Percentiles rank a stretch among this genome's conserved stretches.
Evolutionary conservation across 2,888 invertebrate species (phyloP).

Genomic region (Troides aeacus): DNA sequence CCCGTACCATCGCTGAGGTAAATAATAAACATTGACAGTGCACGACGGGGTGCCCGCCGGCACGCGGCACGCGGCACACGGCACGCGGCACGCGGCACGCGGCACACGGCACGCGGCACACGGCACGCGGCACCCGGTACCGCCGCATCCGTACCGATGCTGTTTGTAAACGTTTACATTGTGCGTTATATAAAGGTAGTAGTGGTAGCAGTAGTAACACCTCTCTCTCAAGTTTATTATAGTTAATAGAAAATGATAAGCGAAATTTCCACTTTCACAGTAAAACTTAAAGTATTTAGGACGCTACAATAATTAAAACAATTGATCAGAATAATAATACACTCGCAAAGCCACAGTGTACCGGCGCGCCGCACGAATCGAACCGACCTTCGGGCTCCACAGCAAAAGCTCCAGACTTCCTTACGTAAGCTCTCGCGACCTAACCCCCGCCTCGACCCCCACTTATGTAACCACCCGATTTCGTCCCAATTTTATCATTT

Average conservation of each 20-base stretch:
- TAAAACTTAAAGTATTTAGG: no score
- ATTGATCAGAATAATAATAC: neutral
- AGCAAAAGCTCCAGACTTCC: constrained; percentile 52
- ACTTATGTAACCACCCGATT: constrained; percentile 72
- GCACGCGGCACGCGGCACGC: no score
- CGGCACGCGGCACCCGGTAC: no score
- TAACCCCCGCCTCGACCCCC: constrained; percentile 52
- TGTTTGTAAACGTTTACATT: neutral
- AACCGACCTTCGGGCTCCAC: constrained; percentile 39
- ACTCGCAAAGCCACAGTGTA: constrained; percentile 16
- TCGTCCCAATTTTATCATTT: constrained; percentile 20
- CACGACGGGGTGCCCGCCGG: constrained; percentile 20
- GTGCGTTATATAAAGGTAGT: neutral
- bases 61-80: no score
- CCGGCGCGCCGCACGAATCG: constrained; percentile 40
- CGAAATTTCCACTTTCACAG: no score
- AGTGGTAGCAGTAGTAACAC: neutral
- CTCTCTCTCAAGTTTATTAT: no score
- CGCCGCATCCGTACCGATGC: neutral
- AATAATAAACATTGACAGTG: constrained; percentile 73
- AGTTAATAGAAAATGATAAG: no score
- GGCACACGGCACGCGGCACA: no score
- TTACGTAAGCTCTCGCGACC: constrained; percentile 68
- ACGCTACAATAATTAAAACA: no score
- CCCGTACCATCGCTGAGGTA: constrained; percentile 64